Base-by-base conservation (phyloP, 2,888 invertebrate genomes). In the Tortrix viridana region DNA sequence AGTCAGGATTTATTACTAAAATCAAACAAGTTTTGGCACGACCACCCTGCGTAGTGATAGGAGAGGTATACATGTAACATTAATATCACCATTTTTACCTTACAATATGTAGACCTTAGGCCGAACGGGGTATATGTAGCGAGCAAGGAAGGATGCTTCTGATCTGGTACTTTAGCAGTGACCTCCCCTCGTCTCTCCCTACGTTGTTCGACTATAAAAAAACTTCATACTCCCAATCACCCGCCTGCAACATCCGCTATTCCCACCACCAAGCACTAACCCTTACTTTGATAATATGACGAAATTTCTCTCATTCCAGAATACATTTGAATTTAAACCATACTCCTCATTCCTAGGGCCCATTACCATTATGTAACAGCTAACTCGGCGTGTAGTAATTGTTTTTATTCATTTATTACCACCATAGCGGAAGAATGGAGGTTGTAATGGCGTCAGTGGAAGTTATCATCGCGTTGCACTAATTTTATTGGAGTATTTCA, bases 401-500 rank as follows among this genome's bases (percentile, higher is more conserved):
- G 86, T 88, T 89, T 89, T 88, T 88, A 89, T 89, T 84, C 86
- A 85, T 89, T 89, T 89, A 89, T 87, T 79, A 77, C 81, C 71
- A 71, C 78, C 75, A 81, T 82, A 82, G 80, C 81, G 71, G 72
- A 76, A 77, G 79, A 80, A 82, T 85, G 86, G 86, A 85, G 86
- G 83, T 82, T 80, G 76, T 82, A 82, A 87, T 84, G 71, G 80
- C 70, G 74, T 71, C 70, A 83, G 82, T 86, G 82, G 86, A 84
- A 88, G 81, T 85, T 81, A 82, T 81, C 75, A 74, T 70, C 74
- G 81, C 77, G 76, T 77, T 81, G 79, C 84, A 84, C 84, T 82
- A 83, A 86, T 86, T 86, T 85, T 86, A 88, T 84, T 81, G 80
- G 76, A 77, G 73, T 71, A 76, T 84, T 82, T 83, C 79, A 81